Evolutionary conservation across 2,888 invertebrate species (phyloP).

Genomic region (Druceiella hillmani): DNA sequence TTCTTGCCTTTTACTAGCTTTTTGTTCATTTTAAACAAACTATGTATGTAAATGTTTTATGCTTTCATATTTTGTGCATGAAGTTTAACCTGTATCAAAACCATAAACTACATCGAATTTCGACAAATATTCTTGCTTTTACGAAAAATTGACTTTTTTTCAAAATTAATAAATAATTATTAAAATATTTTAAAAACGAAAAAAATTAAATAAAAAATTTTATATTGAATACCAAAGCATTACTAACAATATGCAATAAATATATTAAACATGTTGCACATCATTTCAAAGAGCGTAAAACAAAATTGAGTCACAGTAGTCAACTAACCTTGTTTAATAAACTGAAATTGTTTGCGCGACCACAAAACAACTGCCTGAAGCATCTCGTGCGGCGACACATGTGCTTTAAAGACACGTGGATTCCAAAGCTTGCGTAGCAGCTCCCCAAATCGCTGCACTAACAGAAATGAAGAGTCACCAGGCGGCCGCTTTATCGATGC

Average conservation of each 20-base stretch:
- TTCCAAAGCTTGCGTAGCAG: conserved; percentile 98
- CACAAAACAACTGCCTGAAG: conserved; percentile 95
- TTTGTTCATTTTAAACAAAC: no score
- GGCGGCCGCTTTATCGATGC: conserved; percentile 84
- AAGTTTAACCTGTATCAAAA: no score
- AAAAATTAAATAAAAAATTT: conserved; percentile 10
- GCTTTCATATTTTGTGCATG: no score
- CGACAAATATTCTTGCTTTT: no score
- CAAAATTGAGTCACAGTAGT: no score
- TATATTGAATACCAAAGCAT: conserved; percentile 7
- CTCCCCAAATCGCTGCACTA: conserved; percentile 93
- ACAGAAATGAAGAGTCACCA: conserved; percentile 86
- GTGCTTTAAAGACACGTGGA: conserved; percentile 97
- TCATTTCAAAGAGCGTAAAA: not conserved
- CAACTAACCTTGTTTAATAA: conserved; percentile 91
- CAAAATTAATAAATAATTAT: not conserved
- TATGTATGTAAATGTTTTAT: no score
- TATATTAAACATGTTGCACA: not conserved
- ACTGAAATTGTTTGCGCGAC: conserved; percentile 96
- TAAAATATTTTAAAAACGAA: conserved; percentile 4
- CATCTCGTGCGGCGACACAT: conserved; percentile 99
- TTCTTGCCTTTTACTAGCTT: no score
- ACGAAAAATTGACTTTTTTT: no score
- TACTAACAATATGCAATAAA: conserved; percentile 3
- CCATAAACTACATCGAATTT: no score